phyloP scores from a whole-genome alignment of 2,797 vertebrate species.

The Lepilemur ruficaudatus region DNA sequence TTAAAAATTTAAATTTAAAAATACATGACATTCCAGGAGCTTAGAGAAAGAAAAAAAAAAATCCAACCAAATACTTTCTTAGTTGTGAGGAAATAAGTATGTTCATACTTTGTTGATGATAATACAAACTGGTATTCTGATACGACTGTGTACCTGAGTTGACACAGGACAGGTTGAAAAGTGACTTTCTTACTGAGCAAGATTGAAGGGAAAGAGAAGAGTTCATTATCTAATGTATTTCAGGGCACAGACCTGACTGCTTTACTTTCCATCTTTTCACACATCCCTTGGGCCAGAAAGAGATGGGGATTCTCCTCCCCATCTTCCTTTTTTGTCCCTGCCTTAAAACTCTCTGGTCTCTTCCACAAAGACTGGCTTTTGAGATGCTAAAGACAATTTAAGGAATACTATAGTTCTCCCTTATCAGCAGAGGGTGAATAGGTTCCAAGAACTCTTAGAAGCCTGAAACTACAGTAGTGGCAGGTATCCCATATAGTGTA shows the following conservation, averaged over 20 bases:
- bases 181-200: neutral
- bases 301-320: neutral
- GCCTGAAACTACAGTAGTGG: neutral
- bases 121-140: neutral
- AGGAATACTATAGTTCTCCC: neutral
- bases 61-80: neutral
- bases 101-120: neutral
- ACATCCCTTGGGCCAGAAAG: neutral
- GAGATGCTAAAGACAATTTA: neutral
- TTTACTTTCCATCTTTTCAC: neutral
- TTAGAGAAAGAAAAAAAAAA: neutral
- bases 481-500: neutral
- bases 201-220: neutral
- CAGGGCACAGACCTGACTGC: neutral
- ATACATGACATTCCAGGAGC: neutral
- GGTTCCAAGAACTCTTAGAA: neutral
- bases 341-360: neutral
- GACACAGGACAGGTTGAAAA: neutral
- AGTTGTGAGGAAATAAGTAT: neutral
- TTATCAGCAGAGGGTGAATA: neutral
- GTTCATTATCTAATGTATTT: neutral
- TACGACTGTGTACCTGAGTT: neutral
- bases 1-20: slow-evolving; percentile 36
- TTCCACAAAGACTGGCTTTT: neutral
- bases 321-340: neutral